Conservation (phyloP, 1,140 invertebrate species). For the Cydia strobilella region DNA sequence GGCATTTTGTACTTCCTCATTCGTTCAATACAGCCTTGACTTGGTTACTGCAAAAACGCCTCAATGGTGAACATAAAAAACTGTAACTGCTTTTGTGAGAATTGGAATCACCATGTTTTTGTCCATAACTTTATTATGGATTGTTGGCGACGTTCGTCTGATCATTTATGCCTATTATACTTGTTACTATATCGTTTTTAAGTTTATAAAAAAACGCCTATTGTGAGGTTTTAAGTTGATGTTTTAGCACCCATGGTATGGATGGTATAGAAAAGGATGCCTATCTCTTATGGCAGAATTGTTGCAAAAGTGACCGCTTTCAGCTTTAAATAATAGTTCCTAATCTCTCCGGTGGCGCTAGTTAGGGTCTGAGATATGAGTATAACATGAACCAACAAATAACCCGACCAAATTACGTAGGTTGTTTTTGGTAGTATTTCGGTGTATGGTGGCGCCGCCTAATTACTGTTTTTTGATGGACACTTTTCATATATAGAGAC, state of each 20-base stretch:
- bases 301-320: too few species aligned
- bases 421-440: too few species aligned
- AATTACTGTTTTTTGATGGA: too few species aligned
- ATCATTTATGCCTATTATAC: not conserved
- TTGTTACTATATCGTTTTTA: not conserved
- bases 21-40: slow-evolving; percentile 7
- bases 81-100: not conserved
- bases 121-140: not conserved
- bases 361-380: too few species aligned
- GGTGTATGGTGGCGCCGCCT: too few species aligned
- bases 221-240: not conserved
- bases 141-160: not conserved
- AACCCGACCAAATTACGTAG: too few species aligned
- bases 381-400: too few species aligned
- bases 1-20: slow-evolving; percentile 16
- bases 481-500: too few species aligned
- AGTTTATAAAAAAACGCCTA: not conserved
- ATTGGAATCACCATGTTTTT: slow-evolving; percentile 19
- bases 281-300: too few species aligned
- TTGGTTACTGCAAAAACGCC: slow-evolving; percentile 13
- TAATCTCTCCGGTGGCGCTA: too few species aligned
- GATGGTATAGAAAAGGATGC: too few species aligned
- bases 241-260: not conserved
- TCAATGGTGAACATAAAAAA: slow-evolving; percentile 12
- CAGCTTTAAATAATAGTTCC: too few species aligned